Evolutionary conservation across 1,140 invertebrate species (phyloP).

Genomic region (Cotesia vestalis): DNA sequence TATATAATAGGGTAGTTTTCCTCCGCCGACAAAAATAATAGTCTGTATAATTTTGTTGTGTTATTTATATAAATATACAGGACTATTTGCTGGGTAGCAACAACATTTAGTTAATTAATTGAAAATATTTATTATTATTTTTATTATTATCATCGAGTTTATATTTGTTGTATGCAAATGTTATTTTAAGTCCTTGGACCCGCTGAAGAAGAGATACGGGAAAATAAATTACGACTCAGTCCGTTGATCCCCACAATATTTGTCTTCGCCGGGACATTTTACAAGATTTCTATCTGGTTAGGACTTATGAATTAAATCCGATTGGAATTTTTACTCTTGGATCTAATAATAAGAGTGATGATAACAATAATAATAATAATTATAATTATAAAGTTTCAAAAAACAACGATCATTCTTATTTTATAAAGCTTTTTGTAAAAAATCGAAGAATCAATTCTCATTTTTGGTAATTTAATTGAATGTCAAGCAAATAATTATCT

Average conservation of each 20-base stretch:
- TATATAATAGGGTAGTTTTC: constrained; percentile 4
- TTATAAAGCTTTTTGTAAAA: no score
- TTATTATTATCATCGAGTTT: no score
- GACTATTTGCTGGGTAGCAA: no score
- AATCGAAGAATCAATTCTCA: no score
- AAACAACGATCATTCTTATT: no score
- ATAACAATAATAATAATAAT: no score
- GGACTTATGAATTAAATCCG: constrained; percentile 51
- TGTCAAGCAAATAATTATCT: no score
- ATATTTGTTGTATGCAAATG: no score
- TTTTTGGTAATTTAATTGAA: no score
- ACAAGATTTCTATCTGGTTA: constrained; percentile 63
- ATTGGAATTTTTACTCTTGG: constrained; percentile 28
- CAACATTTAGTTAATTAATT: no score
- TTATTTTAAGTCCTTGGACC: no score
- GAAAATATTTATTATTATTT: neutral
- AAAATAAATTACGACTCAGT: constrained; percentile 54
- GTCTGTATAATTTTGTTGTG: neutral
- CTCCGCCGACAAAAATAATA: neutral
- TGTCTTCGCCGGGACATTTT: constrained; percentile 61
- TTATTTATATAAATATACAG: neutral
- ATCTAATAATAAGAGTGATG: neutral
- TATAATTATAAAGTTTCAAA: neutral
- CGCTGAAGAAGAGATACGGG: constrained; percentile 41
- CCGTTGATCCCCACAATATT: constrained; percentile 58